Evolutionary conservation across 2,113 vertebrate species (phyloP).

Genomic region (Cryptotis parvus): DNA sequence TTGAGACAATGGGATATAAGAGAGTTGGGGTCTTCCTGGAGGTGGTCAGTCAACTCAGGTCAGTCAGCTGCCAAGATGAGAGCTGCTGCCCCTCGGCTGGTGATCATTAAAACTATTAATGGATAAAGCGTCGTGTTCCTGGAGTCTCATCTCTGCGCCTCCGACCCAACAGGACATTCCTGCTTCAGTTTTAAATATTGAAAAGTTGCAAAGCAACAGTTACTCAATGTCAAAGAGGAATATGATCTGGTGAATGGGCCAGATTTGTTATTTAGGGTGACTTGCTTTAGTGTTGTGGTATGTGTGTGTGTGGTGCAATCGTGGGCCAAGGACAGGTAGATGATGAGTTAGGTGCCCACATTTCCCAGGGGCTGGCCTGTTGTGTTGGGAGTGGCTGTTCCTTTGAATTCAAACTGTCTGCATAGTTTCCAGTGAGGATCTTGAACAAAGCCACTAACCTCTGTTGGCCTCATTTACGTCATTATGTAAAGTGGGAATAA

Average conservation of each 20-base stretch:
- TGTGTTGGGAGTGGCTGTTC: no score
- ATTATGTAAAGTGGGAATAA: background rate
- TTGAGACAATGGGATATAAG: no score
- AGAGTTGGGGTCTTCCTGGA: no score
- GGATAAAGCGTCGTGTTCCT: no score
- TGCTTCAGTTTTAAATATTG: background rate
- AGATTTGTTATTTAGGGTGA: no score
- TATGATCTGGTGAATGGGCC: background rate
- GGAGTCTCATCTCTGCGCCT: no score
- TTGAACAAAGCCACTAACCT: background rate
- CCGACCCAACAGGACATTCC: no score
- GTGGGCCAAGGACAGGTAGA: background rate
- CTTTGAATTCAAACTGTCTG: background rate
- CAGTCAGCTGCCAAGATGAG: no score
- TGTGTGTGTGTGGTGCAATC: background rate
- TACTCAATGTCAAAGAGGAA: background rate
- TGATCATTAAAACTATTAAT: no score
- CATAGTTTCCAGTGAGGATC: background rate
- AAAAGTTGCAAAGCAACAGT: background rate
- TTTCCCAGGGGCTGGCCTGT: background rate
- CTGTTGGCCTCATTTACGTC: conserved; percentile 11
- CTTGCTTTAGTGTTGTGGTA: background rate
- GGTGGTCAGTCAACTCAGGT: no score
- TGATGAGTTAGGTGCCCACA: background rate
- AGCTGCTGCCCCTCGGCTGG: no score